Base-by-base conservation (phyloP, 2,113 vertebrate genomes). In the Piprites chloris region DNA sequence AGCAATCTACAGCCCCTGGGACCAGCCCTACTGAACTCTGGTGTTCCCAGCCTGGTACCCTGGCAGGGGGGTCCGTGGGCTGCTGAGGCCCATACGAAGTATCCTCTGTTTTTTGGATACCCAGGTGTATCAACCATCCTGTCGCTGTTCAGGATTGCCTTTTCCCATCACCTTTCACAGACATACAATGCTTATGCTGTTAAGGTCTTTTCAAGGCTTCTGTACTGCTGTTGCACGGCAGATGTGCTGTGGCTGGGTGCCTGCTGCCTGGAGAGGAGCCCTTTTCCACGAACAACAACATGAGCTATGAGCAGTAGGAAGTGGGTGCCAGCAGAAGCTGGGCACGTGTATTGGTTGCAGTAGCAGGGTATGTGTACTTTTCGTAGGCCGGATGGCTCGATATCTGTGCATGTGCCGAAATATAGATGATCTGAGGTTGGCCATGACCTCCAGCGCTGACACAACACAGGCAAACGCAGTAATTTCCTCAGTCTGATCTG, bases 101-200 rank as follows among this genome's bases (percentile, higher is more conserved):
- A 19, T 44, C 55, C 46, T 67, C 47, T 63, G 21, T 18, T 83
- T 75, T 55, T 32, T 33, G n/a, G 32, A 32, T 27, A 13, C 14
- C 28, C 39, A 28, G 14, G 23, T 55, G 23, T 42, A 53, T 69
- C 0, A 0, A 35, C 37, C 4, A 2, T 35, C 21, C 37, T 56
- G 0, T 27, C 61, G 27, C 78, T 8, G 10, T 33, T 1, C 75
- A 35, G 9, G 8, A 16, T 27, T 74, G 52, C 18, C 9, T 44
- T 74, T 92, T 15, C 61, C 30, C 19, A 35, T 82, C 46, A 33
- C 33, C 50, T 82, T 67, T 67, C 44, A 41, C 26, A 65, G 49
- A 67, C 2, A 8, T 16, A 6, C 33, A 77, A 79, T 28, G 28
- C 5, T 8, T 46, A n/a, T 67, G 27, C 19, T 74, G 3, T 24